Conservation (phyloP, 2,797 vertebrate species). For the Squalus acanthias region DNA sequence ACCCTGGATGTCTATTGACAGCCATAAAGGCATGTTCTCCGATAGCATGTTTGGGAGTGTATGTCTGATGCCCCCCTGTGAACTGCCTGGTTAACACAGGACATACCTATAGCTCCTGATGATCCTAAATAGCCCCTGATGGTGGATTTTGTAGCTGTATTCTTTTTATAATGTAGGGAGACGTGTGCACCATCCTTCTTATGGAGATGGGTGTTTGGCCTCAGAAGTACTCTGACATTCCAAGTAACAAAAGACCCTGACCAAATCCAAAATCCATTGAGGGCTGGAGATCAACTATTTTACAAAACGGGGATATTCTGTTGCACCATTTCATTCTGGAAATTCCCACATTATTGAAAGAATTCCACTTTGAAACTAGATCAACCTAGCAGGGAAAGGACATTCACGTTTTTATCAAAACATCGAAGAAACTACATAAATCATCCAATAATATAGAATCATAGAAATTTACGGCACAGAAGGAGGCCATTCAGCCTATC, state of each 20-base stretch:
- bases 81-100: neutral
- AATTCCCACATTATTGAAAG: neutral
- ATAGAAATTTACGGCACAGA: too few species aligned
- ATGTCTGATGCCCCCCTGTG: neutral
- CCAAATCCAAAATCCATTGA: neutral
- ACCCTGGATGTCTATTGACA: neutral
- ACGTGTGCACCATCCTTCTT: neutral
- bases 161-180: neutral
- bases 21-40: neutral
- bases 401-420: neutral
- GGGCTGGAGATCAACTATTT: neutral
- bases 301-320: neutral
- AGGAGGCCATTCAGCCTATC: too few species aligned
- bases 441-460: neutral
- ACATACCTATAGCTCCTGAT: neutral
- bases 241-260: neutral
- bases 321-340: neutral
- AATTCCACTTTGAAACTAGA: neutral
- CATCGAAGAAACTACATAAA: conserved; percentile 4
- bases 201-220: neutral
- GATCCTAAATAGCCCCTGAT: neutral
- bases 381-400: neutral
- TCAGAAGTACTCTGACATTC: neutral
- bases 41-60: neutral
- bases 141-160: neutral